Base-by-base conservation (phyloP, 2,888 invertebrate genomes). In the Andrena dorsata region DNA sequence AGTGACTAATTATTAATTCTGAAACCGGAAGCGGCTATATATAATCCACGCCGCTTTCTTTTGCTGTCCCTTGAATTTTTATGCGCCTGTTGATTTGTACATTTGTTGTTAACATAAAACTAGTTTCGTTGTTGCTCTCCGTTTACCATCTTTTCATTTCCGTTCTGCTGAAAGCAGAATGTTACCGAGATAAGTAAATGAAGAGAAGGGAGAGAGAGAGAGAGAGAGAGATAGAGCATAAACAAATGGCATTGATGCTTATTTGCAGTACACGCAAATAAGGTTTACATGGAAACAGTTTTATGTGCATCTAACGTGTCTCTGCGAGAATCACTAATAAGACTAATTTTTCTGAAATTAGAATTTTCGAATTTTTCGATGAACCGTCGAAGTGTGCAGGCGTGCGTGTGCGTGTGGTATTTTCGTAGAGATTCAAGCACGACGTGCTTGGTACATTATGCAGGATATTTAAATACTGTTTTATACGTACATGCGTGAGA, bases 391-490 rank as follows among this genome's bases (percentile, higher is more conserved):
- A 74, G 28, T 80, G 32, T 8, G 41, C 56, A 56, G 20, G 51
- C 30, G 41, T 20, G 47, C 41, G 64, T 26, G 23, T 53, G 41
- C 32, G 32, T 35, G 56, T 58, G 64, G 73, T 79, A 76, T 74
- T 76, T 87, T 83, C 60, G 56, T 79, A 61, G 60, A 60, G 65
- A 64, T 75, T 61, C 64, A 72, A 68, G 78, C 63, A 63, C 51
- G 51, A 60, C 71, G 60, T 80, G 75, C 69, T 78, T 76, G 69
- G 51, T 78, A 72, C 71, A 70, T 75, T 73, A 73, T 76, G 81
- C 78, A 82, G 83, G 80, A 82, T 85, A 80, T 76, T 80, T 75
- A 28, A 70, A 58, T 20, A 23, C 7, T 53, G 10, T 51, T 69
- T 49, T 63, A 10, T 76, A 60, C 66, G 20, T 32, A 66, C 66